These are phyloP conservation scores for Tiliqua scincoides DNA, from an alignment of 2,113 vertebrate genomes.

Conservation along the genomic window DNA sequence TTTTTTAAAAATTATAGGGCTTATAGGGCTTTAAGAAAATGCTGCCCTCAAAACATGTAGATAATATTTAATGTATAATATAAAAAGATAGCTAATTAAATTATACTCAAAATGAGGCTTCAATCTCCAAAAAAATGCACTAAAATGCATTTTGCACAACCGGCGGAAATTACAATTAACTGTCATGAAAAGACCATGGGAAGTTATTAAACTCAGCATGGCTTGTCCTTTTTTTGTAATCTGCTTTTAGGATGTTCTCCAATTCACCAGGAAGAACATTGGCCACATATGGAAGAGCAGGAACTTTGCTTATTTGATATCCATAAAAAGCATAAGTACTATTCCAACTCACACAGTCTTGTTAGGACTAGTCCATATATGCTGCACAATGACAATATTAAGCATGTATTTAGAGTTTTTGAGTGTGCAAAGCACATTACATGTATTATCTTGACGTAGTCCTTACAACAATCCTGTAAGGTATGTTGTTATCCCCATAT, in stretches of 20 bases:
- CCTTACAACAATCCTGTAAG: no score
- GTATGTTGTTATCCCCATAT: no score
- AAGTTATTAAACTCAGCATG: background rate
- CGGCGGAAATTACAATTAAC: background rate
- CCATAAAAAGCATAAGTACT: no score
- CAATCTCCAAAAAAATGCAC: background rate
- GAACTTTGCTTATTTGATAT: background rate
- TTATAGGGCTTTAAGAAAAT: background rate
- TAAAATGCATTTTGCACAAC: background rate
- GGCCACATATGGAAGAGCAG: background rate
- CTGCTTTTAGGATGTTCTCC: background rate
- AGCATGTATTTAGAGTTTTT: no score
- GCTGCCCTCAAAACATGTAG: background rate
- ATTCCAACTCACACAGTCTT: no score
- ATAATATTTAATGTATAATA: background rate
- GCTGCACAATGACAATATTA: no score
- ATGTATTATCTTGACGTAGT: no score
- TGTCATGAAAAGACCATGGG: constrained; percentile 23
- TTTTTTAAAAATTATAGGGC: background rate
- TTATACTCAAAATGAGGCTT: background rate
- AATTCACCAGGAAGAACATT: background rate
- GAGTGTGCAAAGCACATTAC: no score
- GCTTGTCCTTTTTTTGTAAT: background rate
- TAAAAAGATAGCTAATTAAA: background rate
- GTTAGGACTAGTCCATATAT: no score